Conservation (phyloP, 2,888 invertebrate genomes). For the Cryptocephalus moraei region DNA sequence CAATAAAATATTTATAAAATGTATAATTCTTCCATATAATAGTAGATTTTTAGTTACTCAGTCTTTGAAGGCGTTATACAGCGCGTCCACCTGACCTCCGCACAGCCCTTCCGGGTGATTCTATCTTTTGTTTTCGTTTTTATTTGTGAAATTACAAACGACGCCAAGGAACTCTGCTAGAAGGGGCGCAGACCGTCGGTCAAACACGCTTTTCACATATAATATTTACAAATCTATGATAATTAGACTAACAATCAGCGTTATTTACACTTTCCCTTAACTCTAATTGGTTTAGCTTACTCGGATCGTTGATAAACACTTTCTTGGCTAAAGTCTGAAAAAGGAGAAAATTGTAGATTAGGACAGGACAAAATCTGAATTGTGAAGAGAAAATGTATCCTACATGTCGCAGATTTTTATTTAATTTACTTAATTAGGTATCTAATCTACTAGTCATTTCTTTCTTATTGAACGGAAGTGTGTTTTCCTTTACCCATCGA, state of each 20-base stretch:
- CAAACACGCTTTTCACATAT: too few species aligned
- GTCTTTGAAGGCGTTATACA: constrained; percentile 21
- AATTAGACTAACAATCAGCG: constrained; percentile 24
- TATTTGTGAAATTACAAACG: too few species aligned
- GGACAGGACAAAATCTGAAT: not conserved
- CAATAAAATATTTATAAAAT: constrained; percentile 28
- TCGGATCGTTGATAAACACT: constrained; percentile 71
- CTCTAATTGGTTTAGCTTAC: constrained; percentile 50
- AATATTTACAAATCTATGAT: constrained; percentile 9
- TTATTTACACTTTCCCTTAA: constrained; percentile 20
- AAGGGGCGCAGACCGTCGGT: too few species aligned
- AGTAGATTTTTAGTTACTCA: constrained; percentile 27
- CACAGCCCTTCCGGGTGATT: too few species aligned
- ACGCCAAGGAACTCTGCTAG: too few species aligned
- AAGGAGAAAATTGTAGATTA: constrained; percentile 7
- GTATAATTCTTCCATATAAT: constrained; percentile 20
- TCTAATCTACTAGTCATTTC: too few species aligned
- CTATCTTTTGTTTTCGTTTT: too few species aligned
- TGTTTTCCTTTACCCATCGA: too few species aligned
- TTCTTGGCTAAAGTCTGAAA: constrained; percentile 66
- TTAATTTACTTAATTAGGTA: too few species aligned
- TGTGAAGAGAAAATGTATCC: not conserved
- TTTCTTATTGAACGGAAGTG: too few species aligned
- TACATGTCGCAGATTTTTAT: too few species aligned
- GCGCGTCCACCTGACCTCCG: not conserved